Conservation (phyloP, 1,140 invertebrate genomes). For the Bicyclus anynana region DNA sequence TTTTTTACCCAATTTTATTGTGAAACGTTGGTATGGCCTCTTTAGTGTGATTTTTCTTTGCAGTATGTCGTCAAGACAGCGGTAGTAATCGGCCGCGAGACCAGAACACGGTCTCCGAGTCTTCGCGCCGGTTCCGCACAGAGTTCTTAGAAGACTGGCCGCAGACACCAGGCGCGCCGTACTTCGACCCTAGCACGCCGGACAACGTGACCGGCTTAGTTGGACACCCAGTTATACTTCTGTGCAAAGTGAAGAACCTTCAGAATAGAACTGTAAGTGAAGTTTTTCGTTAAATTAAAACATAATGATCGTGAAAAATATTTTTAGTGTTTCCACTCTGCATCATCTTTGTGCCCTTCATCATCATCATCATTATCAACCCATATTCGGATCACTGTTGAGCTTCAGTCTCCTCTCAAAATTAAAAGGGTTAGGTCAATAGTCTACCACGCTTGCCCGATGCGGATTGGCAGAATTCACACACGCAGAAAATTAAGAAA, state of each 20-base stretch:
- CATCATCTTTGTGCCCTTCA: too few relatives aligned
- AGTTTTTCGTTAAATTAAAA: not conserved
- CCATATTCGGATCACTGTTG: too few relatives aligned
- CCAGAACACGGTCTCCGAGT: constrained; percentile 72
- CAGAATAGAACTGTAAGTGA: constrained; percentile 90
- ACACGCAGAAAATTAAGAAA: too few relatives aligned
- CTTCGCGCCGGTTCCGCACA: constrained; percentile 82
- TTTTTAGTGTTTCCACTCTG: too few relatives aligned
- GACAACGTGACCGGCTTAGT: constrained; percentile 92
- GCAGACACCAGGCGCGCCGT: constrained; percentile 85
- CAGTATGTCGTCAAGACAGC: constrained; percentile 64
- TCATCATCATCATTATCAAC: too few relatives aligned
- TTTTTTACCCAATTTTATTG: too few relatives aligned
- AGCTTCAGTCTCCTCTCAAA: too few relatives aligned
- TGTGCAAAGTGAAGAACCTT: constrained; percentile 92
- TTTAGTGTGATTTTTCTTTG: not conserved
- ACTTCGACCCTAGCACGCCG: constrained; percentile 87
- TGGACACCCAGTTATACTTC: constrained; percentile 90
- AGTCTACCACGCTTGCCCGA: too few relatives aligned
- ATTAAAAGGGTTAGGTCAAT: too few relatives aligned
- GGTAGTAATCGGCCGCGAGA: constrained; percentile 48
- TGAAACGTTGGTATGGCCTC: too few relatives aligned
- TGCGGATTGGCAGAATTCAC: too few relatives aligned
- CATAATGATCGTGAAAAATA: too few relatives aligned
- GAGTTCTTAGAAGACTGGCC: constrained; percentile 87